Conservation (phyloP, 2,888 invertebrate genomes). For the Portevinia maculata region DNA sequence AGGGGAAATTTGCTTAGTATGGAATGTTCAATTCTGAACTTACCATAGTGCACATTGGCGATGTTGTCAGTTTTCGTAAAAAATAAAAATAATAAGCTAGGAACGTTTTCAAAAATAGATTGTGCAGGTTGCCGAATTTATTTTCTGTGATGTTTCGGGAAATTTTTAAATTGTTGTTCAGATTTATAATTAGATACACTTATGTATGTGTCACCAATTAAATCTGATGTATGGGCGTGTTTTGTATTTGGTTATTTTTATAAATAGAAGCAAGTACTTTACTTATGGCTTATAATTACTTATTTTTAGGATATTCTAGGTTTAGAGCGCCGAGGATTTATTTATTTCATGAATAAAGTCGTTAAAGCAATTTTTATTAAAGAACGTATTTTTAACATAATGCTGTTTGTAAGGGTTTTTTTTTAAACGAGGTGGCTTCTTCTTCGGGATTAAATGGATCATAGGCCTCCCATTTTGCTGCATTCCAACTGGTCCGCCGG, state of each 20-base stretch:
- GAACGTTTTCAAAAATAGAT: slow-evolving; percentile 33
- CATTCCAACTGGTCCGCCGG: too few species aligned
- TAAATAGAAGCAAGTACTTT: slow-evolving; percentile 23
- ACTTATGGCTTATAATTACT: slow-evolving; percentile 27
- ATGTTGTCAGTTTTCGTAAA: slow-evolving; percentile 52
- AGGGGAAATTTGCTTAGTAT: slow-evolving; percentile 26
- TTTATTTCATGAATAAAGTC: too few species aligned
- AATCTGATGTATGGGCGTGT: slow-evolving; percentile 28
- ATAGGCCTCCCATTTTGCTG: too few species aligned
- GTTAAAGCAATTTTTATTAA: too few species aligned
- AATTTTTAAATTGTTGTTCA: slow-evolving; percentile 48
- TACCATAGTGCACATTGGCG: slow-evolving; percentile 40
- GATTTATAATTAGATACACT: slow-evolving; percentile 48
- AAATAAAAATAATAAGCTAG: too few species aligned
- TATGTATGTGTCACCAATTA: slow-evolving; percentile 40
- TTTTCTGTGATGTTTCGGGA: slow-evolving; percentile 30
- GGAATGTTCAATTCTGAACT: too few species aligned
- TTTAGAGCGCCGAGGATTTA: too few species aligned
- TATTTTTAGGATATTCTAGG: slow-evolving; percentile 5
- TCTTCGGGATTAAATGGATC: too few species aligned
- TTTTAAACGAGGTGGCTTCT: too few species aligned
- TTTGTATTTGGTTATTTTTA: background rate
- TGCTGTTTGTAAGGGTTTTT: too few species aligned
- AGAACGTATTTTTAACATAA: too few species aligned
- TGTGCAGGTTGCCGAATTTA: slow-evolving; percentile 50